Base-by-base conservation (phyloP, 2,888 invertebrate genomes). In the Athrips mouffetella region DNA sequence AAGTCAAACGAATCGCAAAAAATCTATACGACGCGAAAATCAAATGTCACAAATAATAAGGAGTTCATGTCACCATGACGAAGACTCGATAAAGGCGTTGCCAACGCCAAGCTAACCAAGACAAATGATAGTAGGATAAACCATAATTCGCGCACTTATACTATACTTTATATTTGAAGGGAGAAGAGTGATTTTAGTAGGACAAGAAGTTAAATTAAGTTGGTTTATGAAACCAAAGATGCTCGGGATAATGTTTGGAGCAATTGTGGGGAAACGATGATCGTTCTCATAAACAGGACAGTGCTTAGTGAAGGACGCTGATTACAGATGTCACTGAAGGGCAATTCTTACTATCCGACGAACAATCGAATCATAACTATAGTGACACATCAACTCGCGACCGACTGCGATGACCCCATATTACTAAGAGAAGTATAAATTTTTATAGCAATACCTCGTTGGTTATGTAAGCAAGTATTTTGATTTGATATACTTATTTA, bases 71-170 rank as follows among this genome's bases (percentile, higher is more conserved):
- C 45, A 57, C 49, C 55, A 60, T 67, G 70, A 67, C 59, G 62
- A 63, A 59, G 59, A 82, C 81, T 62, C 51, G 65, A 57, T 61
- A 81, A 76, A 55, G 82, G 82, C 80, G 82, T 73, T 62, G 56
- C 74, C 48, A 53, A 55, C 55, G 53, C 59, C 52, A 60, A 58
- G 61, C 59, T 69, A 71, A 80, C 79, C 54, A 76, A 76, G 78
- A 82, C 63, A 73, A 76, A 82, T 80, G 69, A 69, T 58, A 51
- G 47, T 49, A 18, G 18, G 16, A 16, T 10, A 8, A 18, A 35
- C 37, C 18, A 45, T 16, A 2, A 29, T 7, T 37, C 8, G 13
- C 29, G 21, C 21, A 37, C 21, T 37, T 29, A 27, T 8, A 10
- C 10, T 25, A 42, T n/a, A 29, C 44, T 13, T 49, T 35, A 20